Evolutionary conservation across 2,113 vertebrate species (phyloP).

Genomic region (Hylia prasina): DNA sequence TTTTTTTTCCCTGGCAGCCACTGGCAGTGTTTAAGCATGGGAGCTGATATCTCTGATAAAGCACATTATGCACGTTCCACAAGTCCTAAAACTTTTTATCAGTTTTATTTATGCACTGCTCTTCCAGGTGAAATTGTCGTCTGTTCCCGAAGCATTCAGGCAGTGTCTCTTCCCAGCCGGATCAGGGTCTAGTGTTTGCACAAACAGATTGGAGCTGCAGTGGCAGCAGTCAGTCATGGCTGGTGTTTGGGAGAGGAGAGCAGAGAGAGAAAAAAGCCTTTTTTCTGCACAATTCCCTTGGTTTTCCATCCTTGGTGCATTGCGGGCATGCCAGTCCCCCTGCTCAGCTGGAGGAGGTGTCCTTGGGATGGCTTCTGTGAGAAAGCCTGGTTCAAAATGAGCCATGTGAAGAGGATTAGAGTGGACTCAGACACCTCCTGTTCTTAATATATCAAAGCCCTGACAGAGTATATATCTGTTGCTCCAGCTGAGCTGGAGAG

Average conservation of each 20-base stretch:
- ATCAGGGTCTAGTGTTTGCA: not conserved
- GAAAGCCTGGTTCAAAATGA: constrained; percentile 21
- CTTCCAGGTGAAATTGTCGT: constrained; percentile 10
- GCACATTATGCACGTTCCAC: constrained; percentile 16
- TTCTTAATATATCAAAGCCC: not conserved
- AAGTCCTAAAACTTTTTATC: constrained; percentile 27
- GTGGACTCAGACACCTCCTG: not conserved
- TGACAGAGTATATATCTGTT: not conserved
- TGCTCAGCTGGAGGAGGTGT: not conserved
- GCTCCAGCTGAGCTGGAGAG: not conserved
- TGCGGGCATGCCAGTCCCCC: not conserved
- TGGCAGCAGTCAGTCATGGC: not conserved
- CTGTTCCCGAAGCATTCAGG: not conserved
- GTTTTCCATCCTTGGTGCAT: not conserved
- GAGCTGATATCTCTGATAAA: constrained; percentile 39
- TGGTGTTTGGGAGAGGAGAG: not conserved
- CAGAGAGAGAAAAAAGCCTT: not conserved
- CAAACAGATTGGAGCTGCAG: not conserved
- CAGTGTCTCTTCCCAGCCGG: not conserved
- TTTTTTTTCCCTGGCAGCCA: constrained; percentile 38
- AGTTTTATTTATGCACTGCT: constrained; percentile 22
- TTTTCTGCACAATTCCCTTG: not conserved
- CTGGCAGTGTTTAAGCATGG: constrained; percentile 37
- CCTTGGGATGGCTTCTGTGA: not conserved
- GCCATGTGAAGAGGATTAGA: not conserved